phyloP scores from a whole-genome alignment of 2,113 vertebrate species.

The Pelmatolapia mariae region DNA sequence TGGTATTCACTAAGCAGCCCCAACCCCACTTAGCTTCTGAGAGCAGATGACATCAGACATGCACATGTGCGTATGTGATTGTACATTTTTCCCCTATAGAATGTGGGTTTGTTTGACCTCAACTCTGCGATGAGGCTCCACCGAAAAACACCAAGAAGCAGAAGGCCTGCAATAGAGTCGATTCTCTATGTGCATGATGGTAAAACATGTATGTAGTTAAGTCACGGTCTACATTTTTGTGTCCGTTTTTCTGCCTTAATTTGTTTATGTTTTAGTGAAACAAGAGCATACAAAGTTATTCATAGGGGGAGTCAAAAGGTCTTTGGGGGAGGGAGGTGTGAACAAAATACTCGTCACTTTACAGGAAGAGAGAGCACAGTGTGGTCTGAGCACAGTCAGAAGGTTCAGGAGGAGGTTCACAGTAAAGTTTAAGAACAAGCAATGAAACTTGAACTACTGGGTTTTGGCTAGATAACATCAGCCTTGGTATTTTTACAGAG shows the following conservation, averaged over 20 bases:
- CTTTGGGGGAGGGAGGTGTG: neutral
- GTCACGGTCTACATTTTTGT: too few species aligned
- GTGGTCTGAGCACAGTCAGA: neutral
- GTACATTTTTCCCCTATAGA: neutral
- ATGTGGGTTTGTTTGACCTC: neutral
- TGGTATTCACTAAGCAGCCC: too few species aligned
- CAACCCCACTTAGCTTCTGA: too few species aligned
- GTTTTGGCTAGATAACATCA: neutral
- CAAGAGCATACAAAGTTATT: neutral
- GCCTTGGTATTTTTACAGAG: neutral
- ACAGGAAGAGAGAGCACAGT: neutral
- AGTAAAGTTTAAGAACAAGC: neutral
- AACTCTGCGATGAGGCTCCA: neutral
- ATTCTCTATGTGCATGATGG: too few species aligned
- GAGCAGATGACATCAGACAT: too few species aligned
- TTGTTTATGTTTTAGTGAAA: neutral
- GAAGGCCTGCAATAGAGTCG: neutral
- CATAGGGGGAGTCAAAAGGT: neutral
- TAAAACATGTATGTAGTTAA: too few species aligned
- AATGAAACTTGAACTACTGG: neutral
- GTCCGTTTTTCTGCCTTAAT: too few species aligned
- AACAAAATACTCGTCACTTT: neutral
- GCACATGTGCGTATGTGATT: neutral
- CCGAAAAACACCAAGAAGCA: neutral
- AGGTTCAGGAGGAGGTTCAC: neutral